Evolutionary conservation across 2,888 invertebrate genomes (phyloP).

Genomic region (Pardosa pseudoannulata): DNA sequence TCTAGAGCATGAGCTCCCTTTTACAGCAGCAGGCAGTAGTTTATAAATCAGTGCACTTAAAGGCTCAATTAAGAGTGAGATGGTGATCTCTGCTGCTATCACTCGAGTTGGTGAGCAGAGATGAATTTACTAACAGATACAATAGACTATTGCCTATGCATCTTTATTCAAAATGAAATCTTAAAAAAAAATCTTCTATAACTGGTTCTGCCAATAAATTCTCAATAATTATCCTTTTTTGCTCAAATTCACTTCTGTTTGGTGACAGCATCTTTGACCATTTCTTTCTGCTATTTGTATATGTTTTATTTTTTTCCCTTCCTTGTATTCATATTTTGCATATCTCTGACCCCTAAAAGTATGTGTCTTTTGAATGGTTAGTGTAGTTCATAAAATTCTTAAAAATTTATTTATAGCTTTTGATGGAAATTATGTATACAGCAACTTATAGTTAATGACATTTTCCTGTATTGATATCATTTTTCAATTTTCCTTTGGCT

Average conservation of each 20-base stretch:
- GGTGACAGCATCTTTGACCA: constrained; percentile 44
- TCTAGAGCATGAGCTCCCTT: constrained; percentile 61
- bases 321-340: constrained; percentile 11
- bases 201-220: constrained; percentile 43
- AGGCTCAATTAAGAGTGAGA: constrained; percentile 24
- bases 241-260: constrained; percentile 48
- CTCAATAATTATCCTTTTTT: not conserved
- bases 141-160: constrained; percentile 52
- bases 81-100: constrained; percentile 31
- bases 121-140: constrained; percentile 35
- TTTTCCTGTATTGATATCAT: not conserved
- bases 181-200: constrained; percentile 21
- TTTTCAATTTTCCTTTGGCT: constrained; percentile 48
- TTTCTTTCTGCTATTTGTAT: constrained; percentile 25
- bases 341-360: constrained; percentile 5
- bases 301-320: not conserved
- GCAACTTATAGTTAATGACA: not conserved
- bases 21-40: constrained; percentile 60
- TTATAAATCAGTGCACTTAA: constrained; percentile 40
- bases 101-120: constrained; percentile 20
- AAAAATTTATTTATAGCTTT: not conserved
- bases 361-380: constrained; percentile 8
- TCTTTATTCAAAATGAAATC: constrained; percentile 16
- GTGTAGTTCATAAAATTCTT: not conserved
- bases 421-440: not conserved